Evolutionary conservation across 1,140 invertebrate genomes (phyloP), one percentile per base, ranked within the genome.

Genomic region (Anastrepha obliqua): DNA sequence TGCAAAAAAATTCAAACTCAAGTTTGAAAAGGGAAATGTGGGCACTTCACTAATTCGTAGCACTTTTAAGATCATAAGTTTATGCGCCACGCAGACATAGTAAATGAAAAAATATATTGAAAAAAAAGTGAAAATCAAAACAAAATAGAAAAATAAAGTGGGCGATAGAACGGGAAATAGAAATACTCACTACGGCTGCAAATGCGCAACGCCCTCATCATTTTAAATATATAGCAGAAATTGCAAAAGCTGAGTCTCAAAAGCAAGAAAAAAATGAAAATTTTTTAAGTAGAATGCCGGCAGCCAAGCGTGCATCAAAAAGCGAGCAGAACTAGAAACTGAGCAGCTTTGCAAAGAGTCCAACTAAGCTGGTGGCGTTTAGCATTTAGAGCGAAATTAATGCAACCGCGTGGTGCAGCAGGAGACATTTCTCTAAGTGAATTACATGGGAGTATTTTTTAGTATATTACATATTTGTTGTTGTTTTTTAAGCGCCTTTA

Each of bases 351-450:
- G 74, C 74, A 2, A 81, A 81, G 44, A 29, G 1, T 29, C 29
- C 15, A 81, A 42, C 70, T 29, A 29, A 20, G 17, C 4, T 42
- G 42, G 1, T 44, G 15, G n/a, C 42, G 44, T 8, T 47, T 0
- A 11, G 2, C 47, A 81, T 81, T 81, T 81, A n/a, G 74, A 81
- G 74, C 74, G 74, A 81, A 81, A 81, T 20, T 51, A 81, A 55
- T 51, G 51, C 47, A 3, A 55, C n/a, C 20, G 74, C 51, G 2
- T 17, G 20, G n/a, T 7, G 47, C 70, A 51, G n/a, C n/a, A 55
- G 51, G 47, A 51, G 74, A 81, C n/a, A 29, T 51, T 51, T 55
- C 29, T 81, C 29, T 81, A 81, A 81, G 47, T 81, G 74, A 51
- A 81, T 81, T 81, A 81, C n/a, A 74, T 44, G 2, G 0, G 13